A percentile compares a stretch with the other conserved stretches of the same genome.
Conservation (phyloP, 1,140 invertebrate genomes). For the Augochlora pura region DNA sequence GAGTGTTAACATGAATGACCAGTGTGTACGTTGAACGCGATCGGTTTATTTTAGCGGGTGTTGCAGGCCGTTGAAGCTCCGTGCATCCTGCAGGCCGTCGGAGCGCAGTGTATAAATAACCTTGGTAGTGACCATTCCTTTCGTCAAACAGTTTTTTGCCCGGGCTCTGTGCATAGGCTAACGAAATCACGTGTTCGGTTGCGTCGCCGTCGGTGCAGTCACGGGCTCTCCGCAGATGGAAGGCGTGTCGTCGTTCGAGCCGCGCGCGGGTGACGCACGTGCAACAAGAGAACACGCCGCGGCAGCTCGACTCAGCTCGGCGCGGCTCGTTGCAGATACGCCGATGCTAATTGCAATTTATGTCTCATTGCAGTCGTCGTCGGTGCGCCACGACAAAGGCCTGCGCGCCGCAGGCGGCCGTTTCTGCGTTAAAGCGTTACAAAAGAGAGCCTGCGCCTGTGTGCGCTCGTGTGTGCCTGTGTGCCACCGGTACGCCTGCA, state of each 20-base stretch:
- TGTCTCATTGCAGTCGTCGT: conserved; percentile 75
- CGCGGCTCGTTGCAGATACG: conserved; percentile 55
- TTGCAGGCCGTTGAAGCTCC: neutral
- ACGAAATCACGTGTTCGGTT: neutral
- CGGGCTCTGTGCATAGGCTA: neutral
- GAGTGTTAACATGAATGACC: no score
- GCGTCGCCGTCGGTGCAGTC: neutral
- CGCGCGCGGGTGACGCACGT: conserved; percentile 9
- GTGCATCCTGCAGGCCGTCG: neutral
- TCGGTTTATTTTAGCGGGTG: neutral
- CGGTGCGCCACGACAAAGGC: conserved; percentile 71
- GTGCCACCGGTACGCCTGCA: conserved; percentile 36
- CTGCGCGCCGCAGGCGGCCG: conserved; percentile 65
- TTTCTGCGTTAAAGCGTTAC: conserved; percentile 71
- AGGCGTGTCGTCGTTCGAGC: conserved; percentile 1
- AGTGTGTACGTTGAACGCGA: neutral
- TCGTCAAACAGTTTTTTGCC: neutral
- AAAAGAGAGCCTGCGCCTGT: conserved; percentile 20
- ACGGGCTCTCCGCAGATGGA: neutral
- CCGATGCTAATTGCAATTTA: conserved; percentile 77
- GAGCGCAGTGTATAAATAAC: neutral
- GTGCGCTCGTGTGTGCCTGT: no score
- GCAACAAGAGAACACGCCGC: conserved; percentile 7
- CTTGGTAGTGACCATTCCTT: conserved; percentile 5
- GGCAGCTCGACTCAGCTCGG: conserved; percentile 1